phyloP scores from a whole-genome alignment of 2,888 invertebrate species.

The Acrocera orbiculus region DNA sequence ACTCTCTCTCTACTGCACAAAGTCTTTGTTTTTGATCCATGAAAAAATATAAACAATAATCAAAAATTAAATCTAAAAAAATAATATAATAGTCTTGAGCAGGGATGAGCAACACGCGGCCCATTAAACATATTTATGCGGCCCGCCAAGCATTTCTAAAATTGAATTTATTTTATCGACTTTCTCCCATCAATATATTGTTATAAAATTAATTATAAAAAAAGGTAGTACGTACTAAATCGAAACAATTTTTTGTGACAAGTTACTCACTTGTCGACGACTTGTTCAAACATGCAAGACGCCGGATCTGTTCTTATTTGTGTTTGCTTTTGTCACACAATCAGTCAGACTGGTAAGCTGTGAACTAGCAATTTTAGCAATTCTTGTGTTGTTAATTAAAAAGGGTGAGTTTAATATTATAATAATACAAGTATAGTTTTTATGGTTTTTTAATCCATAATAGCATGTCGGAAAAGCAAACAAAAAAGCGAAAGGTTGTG shows the following conservation, averaged over 20 bases:
- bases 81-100: no score
- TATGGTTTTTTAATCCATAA: no score
- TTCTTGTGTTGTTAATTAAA: slow-evolving; percentile 1
- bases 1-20: no score
- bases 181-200: background rate
- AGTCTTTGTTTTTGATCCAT: no score
- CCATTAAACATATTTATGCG: slow-evolving; percentile 3
- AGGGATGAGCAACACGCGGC: background rate
- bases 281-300: no score
- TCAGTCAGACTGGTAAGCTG: slow-evolving; percentile 4
- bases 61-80: no score
- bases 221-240: slow-evolving; percentile 3
- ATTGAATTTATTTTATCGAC: no score
- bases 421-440: background rate
- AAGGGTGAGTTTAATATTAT: slow-evolving; percentile 1
- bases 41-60: no score
- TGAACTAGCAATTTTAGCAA: slow-evolving; percentile 2
- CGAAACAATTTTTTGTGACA: slow-evolving; percentile 2
- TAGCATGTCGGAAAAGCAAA: slow-evolving; percentile 2
- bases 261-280: no score
- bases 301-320: slow-evolving; percentile 1
- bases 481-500: slow-evolving; percentile 2
- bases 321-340: slow-evolving; percentile 3
- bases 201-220: slow-evolving; percentile 2
- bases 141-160: slow-evolving; percentile 1